These are phyloP conservation scores for Falco naumanni DNA, from an alignment of 2,797 vertebrate species.

Conservation along the genomic window DNA sequence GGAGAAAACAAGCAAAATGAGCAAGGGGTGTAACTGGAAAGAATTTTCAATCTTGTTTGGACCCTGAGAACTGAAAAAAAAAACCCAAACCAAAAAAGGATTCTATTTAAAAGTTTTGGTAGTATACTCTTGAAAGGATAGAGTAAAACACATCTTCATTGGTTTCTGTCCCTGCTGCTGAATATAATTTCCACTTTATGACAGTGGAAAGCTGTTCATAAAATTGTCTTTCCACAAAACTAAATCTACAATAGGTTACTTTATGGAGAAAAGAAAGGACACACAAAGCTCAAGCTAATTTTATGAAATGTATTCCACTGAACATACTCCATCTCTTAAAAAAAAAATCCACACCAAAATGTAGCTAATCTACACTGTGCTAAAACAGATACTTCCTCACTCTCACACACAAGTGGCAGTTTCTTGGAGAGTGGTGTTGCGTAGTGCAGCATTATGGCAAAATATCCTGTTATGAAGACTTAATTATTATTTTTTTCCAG, in stretches of 20 bases:
- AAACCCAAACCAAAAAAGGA: too few relatives aligned
- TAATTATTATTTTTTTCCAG: neutral
- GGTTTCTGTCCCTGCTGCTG: neutral
- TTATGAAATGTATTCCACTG: neutral
- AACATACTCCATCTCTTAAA: neutral
- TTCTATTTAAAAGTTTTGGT: neutral
- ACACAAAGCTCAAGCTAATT: neutral
- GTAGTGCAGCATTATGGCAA: neutral
- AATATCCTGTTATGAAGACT: neutral
- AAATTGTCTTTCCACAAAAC: neutral
- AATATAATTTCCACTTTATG: neutral
- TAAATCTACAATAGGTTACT: neutral
- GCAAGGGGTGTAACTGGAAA: neutral
- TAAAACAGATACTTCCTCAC: neutral
- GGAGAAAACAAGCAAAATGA: neutral
- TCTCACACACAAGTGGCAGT: neutral
- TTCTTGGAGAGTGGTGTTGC: neutral
- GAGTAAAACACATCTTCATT: neutral
- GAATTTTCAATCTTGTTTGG: neutral
- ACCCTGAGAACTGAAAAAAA: rapidly evolving
- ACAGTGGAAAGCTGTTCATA: neutral
- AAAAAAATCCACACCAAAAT: neutral
- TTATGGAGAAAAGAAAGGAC: neutral
- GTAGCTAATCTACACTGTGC: neutral
- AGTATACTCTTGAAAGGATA: neutral